Evolutionary conservation across 2,888 invertebrate species (phyloP), one percentile per base, ranked within the genome.

Genomic region (Folsomia candida): DNA sequence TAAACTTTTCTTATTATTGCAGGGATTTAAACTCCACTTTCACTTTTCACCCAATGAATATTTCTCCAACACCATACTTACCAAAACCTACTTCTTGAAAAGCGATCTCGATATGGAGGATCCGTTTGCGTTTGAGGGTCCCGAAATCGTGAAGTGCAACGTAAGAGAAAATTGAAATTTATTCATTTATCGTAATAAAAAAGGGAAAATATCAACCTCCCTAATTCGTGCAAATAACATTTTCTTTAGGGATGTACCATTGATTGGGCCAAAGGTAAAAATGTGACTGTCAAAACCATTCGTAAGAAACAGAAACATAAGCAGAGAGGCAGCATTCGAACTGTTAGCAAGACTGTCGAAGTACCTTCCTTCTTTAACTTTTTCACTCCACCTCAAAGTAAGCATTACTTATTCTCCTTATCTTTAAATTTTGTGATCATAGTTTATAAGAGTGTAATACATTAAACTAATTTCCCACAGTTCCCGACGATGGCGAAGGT

Each of bases 341-440:
- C 94, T n/a, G 91, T 98, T 78, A 93, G 93, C 65, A 97, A 96
- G 86, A 92, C 92, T 67, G 93, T 98, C 78, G 93, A 94, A 82
- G 94, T 93, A 70, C 97, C 98, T 84, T 98, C 97, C 0, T 99
- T 99, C 87, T 99, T 99, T 87, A 98, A 98, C 85, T 99, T 99
- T 88, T 99, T 99, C 86, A 89, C 88, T 79, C 97, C 97, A 61
- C 97, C 97, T 60, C 68, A 72, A 76, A 73, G 79, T 79, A 72
- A 69, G 69, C 51, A 27, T n/a, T 37, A 25, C 57, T 54, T 62
- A 51, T 24, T 51, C 3, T 27, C 68, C 20, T 51, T 68, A n/a
- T 11, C 18, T 62, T 28, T 20, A 47, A 62, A 27, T 60, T 60
- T 18, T n/a, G 4, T n/a, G n/a, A n/a, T n/a, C n/a, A 11, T 24